phyloP scores from a whole-genome alignment of 2,113 vertebrate genomes.

The Hipposideros armiger region DNA sequence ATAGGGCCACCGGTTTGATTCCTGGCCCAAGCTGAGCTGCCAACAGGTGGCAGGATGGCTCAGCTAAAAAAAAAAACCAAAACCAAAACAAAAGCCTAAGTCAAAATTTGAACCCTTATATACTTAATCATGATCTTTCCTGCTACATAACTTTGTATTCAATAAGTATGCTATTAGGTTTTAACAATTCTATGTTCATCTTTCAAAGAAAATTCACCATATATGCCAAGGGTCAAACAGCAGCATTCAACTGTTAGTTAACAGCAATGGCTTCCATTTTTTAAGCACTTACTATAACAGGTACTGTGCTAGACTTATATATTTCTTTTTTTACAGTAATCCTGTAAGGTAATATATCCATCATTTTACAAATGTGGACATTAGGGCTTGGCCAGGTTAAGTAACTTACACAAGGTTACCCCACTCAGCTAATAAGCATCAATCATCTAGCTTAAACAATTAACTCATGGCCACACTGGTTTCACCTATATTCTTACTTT shows the following conservation, averaged over 20 bases:
- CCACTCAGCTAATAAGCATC: not conserved
- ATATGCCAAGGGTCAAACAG: not conserved
- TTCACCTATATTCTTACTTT: constrained; percentile 3
- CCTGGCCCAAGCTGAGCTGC: too few relatives aligned
- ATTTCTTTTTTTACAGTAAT: not conserved
- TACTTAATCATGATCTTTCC: not conserved
- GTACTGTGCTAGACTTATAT: not conserved
- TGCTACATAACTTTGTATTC: not conserved
- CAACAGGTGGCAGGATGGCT: too few relatives aligned
- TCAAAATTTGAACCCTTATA: not conserved
- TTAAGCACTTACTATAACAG: not conserved
- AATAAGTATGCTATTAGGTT: not conserved
- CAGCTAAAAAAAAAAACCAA: too few relatives aligned
- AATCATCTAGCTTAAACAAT: constrained; percentile 1
- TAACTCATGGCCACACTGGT: not conserved
- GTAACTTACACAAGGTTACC: not conserved
- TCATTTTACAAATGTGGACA: constrained; percentile 41
- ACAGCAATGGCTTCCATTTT: constrained; percentile 5
- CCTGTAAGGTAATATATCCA: not conserved
- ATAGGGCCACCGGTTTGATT: too few relatives aligned
- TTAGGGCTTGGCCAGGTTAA: not conserved
- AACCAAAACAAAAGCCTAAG: not conserved
- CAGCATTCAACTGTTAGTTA: not conserved
- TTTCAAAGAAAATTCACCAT: constrained; percentile 49
- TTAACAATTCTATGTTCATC: not conserved